These are phyloP conservation scores for mouse (Mus musculus) DNA, from an alignment of 2,113 vertebrate genomes.

Conservation along the genomic window GRCm39 chr15:70344501-70345000, in stretches of 20 bases:
- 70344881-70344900: too few relatives aligned
- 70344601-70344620: neutral
- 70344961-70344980: neutral
- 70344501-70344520: neutral
- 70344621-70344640: neutral
- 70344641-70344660: neutral
- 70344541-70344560: neutral
- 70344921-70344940: neutral
- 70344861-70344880: neutral
- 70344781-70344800: neutral
- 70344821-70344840: neutral
- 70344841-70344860: neutral
- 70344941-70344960: neutral
- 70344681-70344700: neutral
- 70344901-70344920: neutral
- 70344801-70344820: neutral
- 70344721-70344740: neutral
- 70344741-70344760: neutral
- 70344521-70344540: neutral
- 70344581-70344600: neutral
- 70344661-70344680: too few relatives aligned
- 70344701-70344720: neutral
- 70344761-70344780: neutral
- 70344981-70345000: neutral
- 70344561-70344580: neutral